phyloP scores from a whole-genome alignment of 2,113 vertebrate species.

The Paradisaea rubra region DNA sequence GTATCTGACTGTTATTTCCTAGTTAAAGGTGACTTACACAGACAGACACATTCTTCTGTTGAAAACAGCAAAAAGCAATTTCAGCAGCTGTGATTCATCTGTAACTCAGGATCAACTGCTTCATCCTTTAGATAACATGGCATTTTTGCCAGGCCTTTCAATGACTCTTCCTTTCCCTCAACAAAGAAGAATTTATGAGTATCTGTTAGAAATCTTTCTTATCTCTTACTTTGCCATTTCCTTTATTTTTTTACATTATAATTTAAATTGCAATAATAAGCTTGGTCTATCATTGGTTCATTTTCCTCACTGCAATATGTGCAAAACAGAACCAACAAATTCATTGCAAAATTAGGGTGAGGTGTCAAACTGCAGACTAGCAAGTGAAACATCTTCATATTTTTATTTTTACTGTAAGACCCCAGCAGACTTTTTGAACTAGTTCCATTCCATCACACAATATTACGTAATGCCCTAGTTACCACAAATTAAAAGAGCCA shows the following conservation, averaged over 20 bases:
- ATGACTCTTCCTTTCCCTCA: not conserved
- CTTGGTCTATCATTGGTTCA: not conserved
- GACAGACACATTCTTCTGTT: not conserved
- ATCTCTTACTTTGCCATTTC: not conserved
- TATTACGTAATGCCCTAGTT: not conserved
- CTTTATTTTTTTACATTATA: not conserved
- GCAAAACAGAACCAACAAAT: not conserved
- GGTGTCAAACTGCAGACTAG: not conserved
- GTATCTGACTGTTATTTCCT: not conserved
- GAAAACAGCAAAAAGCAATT: constrained; percentile 2
- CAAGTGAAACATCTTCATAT: not conserved
- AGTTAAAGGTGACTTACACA: constrained; percentile 1
- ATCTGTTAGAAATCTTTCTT: not conserved
- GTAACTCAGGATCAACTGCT: not conserved
- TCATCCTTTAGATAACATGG: not conserved
- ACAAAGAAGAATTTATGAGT: not conserved
- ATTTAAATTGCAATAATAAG: not conserved
- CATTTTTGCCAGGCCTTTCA: not conserved
- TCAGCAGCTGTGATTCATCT: not conserved
- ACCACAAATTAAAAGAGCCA: not conserved
- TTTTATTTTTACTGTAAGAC: not conserved
- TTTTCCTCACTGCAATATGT: not conserved
- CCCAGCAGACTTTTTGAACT: not conserved
- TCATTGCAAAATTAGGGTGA: not conserved
- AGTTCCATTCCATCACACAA: not conserved